Evolutionary conservation across 2,113 vertebrate genomes (phyloP).

Genomic region (Willisornis vidua): DNA sequence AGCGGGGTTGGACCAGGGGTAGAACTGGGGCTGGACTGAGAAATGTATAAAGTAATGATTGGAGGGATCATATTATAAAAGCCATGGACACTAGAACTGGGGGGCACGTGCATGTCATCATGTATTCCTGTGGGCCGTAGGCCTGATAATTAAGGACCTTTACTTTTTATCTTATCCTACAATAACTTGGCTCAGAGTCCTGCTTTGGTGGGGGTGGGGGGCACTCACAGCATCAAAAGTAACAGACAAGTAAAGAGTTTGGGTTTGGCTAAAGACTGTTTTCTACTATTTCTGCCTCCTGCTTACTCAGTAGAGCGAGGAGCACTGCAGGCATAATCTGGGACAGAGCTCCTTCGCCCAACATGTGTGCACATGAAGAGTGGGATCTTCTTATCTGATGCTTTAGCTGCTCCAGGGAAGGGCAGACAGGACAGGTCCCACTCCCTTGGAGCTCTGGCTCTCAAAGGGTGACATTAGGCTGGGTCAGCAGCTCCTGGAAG

Average conservation of each 20-base stretch:
- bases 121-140: too few relatives aligned
- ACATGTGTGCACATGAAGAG: fast-evolving
- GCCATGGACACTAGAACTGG: too few relatives aligned
- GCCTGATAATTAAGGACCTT: too few relatives aligned
- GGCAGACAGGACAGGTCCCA: fast-evolving
- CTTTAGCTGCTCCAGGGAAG: not conserved
- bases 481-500: not conserved
- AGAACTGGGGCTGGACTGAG: too few relatives aligned
- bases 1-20: too few relatives aligned
- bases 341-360: not conserved
- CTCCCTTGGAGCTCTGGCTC: not conserved
- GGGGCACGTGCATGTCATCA: too few relatives aligned
- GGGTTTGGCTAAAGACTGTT: not conserved
- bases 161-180: too few relatives aligned
- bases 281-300: not conserved
- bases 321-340: fast-evolving
- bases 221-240: not conserved
- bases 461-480: fast-evolving
- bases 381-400: not conserved
- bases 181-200: too few relatives aligned
- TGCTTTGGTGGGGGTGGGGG: too few relatives aligned
- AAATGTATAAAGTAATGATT: too few relatives aligned
- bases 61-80: too few relatives aligned
- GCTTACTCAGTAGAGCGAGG: not conserved
- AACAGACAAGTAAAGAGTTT: not conserved